Base-by-base conservation (phyloP, 2,888 invertebrate genomes). In the Agrypnus murinus region DNA sequence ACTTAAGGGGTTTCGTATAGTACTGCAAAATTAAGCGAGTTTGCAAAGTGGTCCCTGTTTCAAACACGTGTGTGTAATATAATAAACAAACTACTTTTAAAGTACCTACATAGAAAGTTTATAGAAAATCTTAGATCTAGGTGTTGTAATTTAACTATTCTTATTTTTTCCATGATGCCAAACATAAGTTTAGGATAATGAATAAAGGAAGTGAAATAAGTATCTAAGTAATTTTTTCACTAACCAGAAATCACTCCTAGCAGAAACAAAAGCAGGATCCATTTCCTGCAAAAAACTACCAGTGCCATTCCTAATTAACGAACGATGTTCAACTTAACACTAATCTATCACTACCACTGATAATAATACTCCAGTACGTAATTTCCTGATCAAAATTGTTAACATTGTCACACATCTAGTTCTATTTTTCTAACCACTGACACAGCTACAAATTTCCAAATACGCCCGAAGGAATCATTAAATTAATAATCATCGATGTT, bases 231-330 rank as follows among this genome's bases (percentile, higher is more conserved):
- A 17, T 9, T 12, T 69, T 68, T 66, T 31, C 65, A 77, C 77
- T 77, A 74, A 77, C 77, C 77, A 63, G 74, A 64, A 72, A 76
- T 71, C 59, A 71, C 60, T 63, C 67, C 69, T 64, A 77, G 70
- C 17, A 77, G 67, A 59, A 74, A 69, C 65, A 75, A 60, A 25
- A 66, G 59, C 59, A 59, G 66, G 59, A 66, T 59, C 48, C 66
- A 66, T 60, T 25, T 50, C 66, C 66, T 53, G 48, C 36, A 36
- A 10, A n/a, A 34, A 48, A 66, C 15, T 19, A 17, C 43, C 58
- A 65, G 38, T 65, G 65, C 65, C 65, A 65, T 65, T 55, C 58
- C 55, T 65, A 65, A 46, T 32, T 9, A 32, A 65, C 25, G 45
- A 40, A 40, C 48, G 45, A 5, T 65, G 45, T 59, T 66, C 46